Conservation (phyloP, 2,113 vertebrate species). For the Gallinago media region DNA sequence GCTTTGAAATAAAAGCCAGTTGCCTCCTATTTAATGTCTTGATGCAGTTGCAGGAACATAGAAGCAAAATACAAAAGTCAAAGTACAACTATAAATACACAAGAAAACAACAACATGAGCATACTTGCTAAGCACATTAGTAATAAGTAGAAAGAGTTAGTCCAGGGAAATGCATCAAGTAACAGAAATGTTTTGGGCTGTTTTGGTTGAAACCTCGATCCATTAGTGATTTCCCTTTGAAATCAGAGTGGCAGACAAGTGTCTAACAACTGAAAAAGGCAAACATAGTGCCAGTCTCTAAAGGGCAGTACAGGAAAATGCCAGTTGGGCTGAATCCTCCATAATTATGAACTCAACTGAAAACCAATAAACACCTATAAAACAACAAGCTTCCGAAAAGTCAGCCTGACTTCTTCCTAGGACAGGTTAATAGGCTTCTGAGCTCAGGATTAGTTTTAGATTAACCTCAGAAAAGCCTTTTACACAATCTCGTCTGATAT, state of each 20-base stretch:
- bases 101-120: background rate
- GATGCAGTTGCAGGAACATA: background rate
- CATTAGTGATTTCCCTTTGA: background rate
- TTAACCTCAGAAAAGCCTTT: slow-evolving; percentile 45
- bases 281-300: background rate
- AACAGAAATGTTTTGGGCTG: background rate
- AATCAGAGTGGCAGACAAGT: background rate
- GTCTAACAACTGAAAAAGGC: background rate
- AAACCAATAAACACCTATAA: background rate
- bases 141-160: background rate
- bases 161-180: background rate
- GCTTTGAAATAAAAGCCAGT: slow-evolving; percentile 9
- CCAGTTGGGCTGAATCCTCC: background rate
- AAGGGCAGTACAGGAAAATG: background rate
- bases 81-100: background rate
- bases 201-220: background rate
- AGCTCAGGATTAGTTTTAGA: slow-evolving; percentile 15
- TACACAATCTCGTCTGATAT: background rate
- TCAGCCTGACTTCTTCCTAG: background rate
- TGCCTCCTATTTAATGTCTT: background rate
- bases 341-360: background rate
- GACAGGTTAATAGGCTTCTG: slow-evolving; percentile 35
- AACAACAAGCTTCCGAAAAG: background rate
- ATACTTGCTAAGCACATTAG: background rate
- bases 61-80: background rate